Evolutionary conservation across 2,888 invertebrate genomes (phyloP).

Genomic region (Panorpa germanica): DNA sequence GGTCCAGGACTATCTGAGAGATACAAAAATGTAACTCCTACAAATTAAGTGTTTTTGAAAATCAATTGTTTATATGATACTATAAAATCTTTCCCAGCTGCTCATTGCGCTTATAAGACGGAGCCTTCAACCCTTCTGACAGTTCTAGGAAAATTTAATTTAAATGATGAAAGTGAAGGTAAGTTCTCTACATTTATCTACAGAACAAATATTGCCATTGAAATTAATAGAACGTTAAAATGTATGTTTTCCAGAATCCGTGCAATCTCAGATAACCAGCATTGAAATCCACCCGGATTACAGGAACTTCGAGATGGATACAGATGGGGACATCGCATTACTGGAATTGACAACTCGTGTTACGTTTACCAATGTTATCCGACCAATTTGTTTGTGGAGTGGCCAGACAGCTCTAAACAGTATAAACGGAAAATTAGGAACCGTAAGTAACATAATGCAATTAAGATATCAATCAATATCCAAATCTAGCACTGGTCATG

Average conservation of each 20-base stretch:
- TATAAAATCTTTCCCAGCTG: slow-evolving; percentile 23
- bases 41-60: neutral
- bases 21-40: neutral
- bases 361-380: slow-evolving; percentile 28
- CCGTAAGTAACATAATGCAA: slow-evolving; percentile 17
- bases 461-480: no score
- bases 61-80: neutral
- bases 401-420: slow-evolving; percentile 21
- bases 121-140: no score
- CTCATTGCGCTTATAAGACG: slow-evolving; percentile 28
- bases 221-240: no score
- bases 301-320: slow-evolving; percentile 20
- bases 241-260: no score
- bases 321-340: slow-evolving; percentile 34
- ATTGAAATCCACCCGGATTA: slow-evolving; percentile 24
- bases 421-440: slow-evolving; percentile 25
- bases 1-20: neutral
- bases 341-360: slow-evolving; percentile 28
- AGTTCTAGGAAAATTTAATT: no score
- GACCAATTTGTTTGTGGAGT: slow-evolving; percentile 38
- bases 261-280: no score
- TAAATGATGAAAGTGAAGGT: no score
- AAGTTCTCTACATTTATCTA: no score
- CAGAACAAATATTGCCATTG: no score
- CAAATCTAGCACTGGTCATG: no score